phyloP scores from a whole-genome alignment of 2,797 vertebrate species.

The Coreius guichenoti region DNA sequence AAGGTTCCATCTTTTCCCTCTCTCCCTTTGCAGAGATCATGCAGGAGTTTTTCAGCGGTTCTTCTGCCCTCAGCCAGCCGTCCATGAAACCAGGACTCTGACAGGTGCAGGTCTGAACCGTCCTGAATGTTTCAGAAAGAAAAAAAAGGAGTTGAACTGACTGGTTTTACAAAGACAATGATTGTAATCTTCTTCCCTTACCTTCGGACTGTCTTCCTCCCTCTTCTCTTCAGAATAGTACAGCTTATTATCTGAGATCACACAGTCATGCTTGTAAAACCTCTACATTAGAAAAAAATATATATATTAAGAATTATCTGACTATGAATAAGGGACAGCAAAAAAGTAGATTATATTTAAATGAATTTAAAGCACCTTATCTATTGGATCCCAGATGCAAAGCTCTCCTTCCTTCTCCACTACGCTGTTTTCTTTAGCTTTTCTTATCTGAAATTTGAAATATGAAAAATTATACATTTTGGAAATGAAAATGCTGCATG shows the following conservation, averaged over 20 bases:
- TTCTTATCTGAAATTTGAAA: constrained; percentile 86
- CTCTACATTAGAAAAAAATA: constrained; percentile 72
- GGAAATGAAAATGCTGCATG: background rate
- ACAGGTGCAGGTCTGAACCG: constrained; percentile 79
- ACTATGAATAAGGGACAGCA: background rate
- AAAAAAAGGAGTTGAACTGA: background rate
- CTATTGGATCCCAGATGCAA: constrained; percentile 94
- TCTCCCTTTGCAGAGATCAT: constrained; percentile 87
- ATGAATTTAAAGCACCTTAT: constrained; percentile 81
- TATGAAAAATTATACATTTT: background rate
- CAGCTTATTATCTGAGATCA: constrained; percentile 88
- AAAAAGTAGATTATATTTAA: background rate
- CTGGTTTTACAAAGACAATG: background rate
- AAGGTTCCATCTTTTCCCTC: constrained; percentile 90
- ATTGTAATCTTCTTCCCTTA: constrained; percentile 43
- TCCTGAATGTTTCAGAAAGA: constrained; percentile 52
- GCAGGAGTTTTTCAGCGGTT: constrained; percentile 87
- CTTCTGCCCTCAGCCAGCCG: constrained; percentile 83
- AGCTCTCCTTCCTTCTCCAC: constrained; percentile 88
- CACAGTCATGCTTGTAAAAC: constrained; percentile 94
- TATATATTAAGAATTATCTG: background rate
- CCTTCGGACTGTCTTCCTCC: constrained; percentile 79
- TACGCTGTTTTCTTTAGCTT: constrained; percentile 71
- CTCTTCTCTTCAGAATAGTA: constrained; percentile 91
- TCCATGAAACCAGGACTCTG: constrained; percentile 93